These are phyloP conservation scores for Grammomys dolichurus DNA, from an alignment of 2,113 vertebrate species.

Conservation along the genomic window DNA sequence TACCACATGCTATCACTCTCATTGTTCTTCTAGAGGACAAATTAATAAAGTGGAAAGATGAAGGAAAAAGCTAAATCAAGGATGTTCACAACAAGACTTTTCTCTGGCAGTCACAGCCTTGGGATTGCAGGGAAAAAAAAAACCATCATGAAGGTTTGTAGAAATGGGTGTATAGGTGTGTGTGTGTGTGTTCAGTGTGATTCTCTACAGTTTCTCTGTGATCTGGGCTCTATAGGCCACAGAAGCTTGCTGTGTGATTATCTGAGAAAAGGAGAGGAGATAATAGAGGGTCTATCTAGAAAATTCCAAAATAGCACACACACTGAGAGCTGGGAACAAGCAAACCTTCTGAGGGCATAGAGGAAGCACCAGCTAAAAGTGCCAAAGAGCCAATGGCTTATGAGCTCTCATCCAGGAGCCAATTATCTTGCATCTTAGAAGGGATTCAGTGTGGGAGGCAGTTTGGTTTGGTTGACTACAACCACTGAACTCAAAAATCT, in stretches of 20 bases:
- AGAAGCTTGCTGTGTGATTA: background rate
- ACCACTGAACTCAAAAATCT: fast-evolving
- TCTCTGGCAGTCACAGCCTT: too few species aligned
- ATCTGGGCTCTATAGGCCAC: background rate
- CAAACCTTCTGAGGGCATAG: background rate
- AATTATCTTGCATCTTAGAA: fast-evolving
- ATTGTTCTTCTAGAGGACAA: background rate
- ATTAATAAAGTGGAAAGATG: background rate
- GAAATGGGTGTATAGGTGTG: fast-evolving
- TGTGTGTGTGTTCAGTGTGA: fast-evolving
- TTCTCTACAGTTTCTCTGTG: fast-evolving
- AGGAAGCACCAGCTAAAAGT: background rate
- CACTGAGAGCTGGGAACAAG: background rate
- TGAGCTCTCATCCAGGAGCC: fast-evolving
- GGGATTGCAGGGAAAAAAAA: background rate
- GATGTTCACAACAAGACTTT: background rate
- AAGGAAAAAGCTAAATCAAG: background rate
- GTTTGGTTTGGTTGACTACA: fast-evolving
- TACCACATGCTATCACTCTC: too few species aligned
- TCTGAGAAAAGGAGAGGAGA: background rate
- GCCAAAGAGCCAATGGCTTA: too few species aligned
- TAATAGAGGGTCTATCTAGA: fast-evolving
- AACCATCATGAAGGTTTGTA: background rate
- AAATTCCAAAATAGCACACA: background rate
- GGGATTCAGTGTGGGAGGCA: fast-evolving